Evolutionary conservation across 2,113 vertebrate species (phyloP).

Genomic region (Hypomesus transpacificus): DNA sequence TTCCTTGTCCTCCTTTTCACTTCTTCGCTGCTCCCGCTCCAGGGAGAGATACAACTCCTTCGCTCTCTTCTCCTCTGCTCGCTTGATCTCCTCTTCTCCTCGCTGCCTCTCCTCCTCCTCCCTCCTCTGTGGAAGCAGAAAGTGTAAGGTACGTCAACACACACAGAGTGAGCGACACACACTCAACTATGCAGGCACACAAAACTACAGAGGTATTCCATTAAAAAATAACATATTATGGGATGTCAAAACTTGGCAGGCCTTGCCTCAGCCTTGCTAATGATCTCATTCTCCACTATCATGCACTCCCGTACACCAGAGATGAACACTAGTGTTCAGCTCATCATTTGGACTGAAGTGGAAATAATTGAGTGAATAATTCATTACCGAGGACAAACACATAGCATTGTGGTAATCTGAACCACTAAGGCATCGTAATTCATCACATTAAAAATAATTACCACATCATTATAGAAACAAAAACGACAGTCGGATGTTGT

Average conservation of each 20-base stretch:
- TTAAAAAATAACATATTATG: too few relatives aligned
- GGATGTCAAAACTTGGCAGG: too few relatives aligned
- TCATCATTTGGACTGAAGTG: constrained; percentile 23
- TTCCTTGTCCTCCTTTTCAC: constrained; percentile 65
- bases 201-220: neutral
- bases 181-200: neutral
- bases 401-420: constrained; percentile 21
- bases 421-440: constrained; percentile 29
- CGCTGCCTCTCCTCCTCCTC: constrained; percentile 78
- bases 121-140: constrained; percentile 63
- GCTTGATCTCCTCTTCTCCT: constrained; percentile 76
- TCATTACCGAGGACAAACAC: constrained; percentile 17
- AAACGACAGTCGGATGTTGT: neutral
- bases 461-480: constrained; percentile 4
- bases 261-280: neutral
- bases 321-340: neutral
- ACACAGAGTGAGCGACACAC: neutral
- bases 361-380: constrained; percentile 39
- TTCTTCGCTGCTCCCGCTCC: constrained; percentile 72
- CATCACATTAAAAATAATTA: constrained; percentile 25
- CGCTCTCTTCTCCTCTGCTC: constrained; percentile 73
- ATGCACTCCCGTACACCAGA: too few relatives aligned
- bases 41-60: constrained; percentile 77
- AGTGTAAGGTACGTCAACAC: neutral
- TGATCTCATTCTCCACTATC: neutral